Evolutionary conservation across 53 echinoderm and acorn worm species (phyloP), one percentile per base, ranked within the genome.

Genomic region (Holothuria scabra): DNA sequence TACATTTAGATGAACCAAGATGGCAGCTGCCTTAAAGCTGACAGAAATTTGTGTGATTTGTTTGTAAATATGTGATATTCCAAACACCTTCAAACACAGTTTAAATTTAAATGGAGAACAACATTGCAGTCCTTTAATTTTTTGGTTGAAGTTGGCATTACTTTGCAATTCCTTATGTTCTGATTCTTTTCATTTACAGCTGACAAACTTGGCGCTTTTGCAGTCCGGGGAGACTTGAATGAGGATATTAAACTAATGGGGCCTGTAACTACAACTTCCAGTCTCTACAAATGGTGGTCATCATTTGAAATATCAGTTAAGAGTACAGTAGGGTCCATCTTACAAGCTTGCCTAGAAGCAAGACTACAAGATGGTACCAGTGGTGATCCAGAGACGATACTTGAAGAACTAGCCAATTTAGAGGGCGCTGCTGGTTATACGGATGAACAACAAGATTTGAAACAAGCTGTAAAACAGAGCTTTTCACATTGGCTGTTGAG

Each of bases 401-500:
- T 97, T 0, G 89, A 90, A 28, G 97, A 97, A 46, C 56, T 97
- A 63, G 49, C 86, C 14, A 76, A 38, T 20, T 67, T 97, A 24
- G 94, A 97, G 29, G 26, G 48, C 57, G 64, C 59, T 66, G 85
- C 79, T 52, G 68, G 67, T 21, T 70, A 72, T 70, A 80, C 89
- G 5, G 48, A 84, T 16, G 88, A 90, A 28, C 81, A 86, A 67
- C 64, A 60, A 25, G 35, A 90, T 28, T 82, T 94, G 58, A 86
- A 90, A 83, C 83, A 84, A 8, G 97, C 97, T 24, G 91, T 97
- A 25, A 92, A 89, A 64, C 64, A 81, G 57, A 97, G 92, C 65
- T 97, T 90, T 81, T 63, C 80, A 8, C 92, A 97, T 46, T 97
- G 97, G 97, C 69, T 97, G 83, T 90, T 97, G 22, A 86, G 97